phyloP scores from a whole-genome alignment of 2,888 invertebrate genomes.

The Xanthorhoe designata region DNA sequence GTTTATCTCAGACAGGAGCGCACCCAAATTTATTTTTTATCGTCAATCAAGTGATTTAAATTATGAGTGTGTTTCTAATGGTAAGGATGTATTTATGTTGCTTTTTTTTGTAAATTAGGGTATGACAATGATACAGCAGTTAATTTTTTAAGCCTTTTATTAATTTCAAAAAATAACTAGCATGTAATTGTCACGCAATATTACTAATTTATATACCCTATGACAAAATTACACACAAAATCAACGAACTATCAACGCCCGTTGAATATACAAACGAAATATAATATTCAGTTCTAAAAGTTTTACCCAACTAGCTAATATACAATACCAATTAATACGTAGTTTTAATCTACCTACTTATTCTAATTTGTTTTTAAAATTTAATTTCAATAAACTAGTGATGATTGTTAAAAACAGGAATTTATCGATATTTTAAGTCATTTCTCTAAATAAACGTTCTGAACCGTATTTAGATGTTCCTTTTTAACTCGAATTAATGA shows the following conservation, averaged over 20 bases:
- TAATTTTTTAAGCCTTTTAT: constrained; percentile 78
- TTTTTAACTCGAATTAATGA: not conserved
- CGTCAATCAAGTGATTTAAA: too few species aligned
- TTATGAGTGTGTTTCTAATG: too few species aligned
- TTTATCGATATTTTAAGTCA: constrained; percentile 35
- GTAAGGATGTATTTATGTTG: too few species aligned
- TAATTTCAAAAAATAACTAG: constrained; percentile 83
- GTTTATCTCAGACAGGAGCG: too few species aligned
- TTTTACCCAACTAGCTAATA: constrained; percentile 68
- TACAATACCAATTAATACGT: constrained; percentile 71
- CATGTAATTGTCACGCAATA: constrained; percentile 80
- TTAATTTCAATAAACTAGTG: constrained; percentile 56
- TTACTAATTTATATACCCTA: constrained; percentile 78
- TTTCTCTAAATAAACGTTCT: constrained; percentile 6
- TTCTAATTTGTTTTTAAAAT: constrained; percentile 66
- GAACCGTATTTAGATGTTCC: constrained; percentile 7
- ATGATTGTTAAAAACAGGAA: constrained; percentile 53
- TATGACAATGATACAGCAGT: constrained; percentile 4
- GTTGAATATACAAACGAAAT: constrained; percentile 60
- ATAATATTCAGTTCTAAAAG: constrained; percentile 73
- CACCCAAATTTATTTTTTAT: too few species aligned
- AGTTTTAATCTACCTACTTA: constrained; percentile 72
- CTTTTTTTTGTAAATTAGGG: not conserved
- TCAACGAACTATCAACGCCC: constrained; percentile 57
- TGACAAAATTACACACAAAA: constrained; percentile 76